Conservation (phyloP, 2,113 vertebrate species). For the Litocranius walleri region DNA sequence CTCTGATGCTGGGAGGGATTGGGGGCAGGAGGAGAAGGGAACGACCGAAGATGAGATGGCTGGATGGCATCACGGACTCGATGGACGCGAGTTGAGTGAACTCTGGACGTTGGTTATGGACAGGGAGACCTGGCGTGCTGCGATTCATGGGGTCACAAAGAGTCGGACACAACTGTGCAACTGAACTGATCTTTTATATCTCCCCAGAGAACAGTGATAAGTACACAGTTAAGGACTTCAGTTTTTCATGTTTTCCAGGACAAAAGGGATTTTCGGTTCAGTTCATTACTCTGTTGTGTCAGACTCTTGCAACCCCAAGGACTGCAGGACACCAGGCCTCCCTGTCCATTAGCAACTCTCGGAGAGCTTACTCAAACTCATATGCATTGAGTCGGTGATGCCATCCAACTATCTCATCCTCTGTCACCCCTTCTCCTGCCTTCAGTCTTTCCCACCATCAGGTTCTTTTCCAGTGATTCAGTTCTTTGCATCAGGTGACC, state of each 20-base stretch:
- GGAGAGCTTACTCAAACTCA: neutral
- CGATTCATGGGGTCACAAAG: no score
- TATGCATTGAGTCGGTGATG: fast-evolving
- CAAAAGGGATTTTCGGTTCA: neutral
- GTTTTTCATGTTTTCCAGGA: neutral
- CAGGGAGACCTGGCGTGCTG: no score
- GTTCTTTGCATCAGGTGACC: neutral
- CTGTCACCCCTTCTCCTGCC: fast-evolving
- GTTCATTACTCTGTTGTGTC: neutral
- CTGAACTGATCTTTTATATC: neutral
- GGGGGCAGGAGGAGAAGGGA: no score
- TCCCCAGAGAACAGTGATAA: neutral
- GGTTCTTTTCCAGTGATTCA: neutral
- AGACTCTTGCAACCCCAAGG: neutral
- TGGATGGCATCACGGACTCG: no score
- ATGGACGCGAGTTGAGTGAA: no score
- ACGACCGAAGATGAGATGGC: no score
- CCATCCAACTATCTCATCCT: neutral
- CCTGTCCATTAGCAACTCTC: neutral
- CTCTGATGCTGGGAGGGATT: no score
- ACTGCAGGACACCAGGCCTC: neutral
- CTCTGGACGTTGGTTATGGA: no score
- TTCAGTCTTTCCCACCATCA: neutral
- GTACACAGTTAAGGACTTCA: neutral
- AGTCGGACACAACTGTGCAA: no score